A percentile compares a stretch with the other conserved stretches of the same genome.
These are phyloP conservation scores for Ophion slaviceki DNA, from an alignment of 2,888 invertebrate species.

Conservation along the genomic window DNA sequence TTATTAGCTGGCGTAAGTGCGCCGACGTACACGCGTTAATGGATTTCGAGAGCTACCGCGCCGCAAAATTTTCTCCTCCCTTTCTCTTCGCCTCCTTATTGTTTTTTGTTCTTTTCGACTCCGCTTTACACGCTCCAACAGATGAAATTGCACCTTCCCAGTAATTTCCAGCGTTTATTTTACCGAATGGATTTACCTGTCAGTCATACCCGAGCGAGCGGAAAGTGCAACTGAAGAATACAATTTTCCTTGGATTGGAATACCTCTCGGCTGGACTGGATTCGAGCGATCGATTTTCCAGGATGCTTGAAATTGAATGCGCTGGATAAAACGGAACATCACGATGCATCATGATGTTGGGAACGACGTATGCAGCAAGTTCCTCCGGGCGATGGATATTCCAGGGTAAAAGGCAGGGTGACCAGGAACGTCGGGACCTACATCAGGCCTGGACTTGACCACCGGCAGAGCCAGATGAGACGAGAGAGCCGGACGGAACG, in stretches of 20 bases:
- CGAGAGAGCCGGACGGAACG: constrained; percentile 53
- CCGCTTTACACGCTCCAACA: constrained; percentile 29
- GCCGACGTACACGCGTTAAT: constrained; percentile 77
- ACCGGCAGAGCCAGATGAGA: constrained; percentile 64
- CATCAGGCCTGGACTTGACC: constrained; percentile 61
- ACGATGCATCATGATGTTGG: background rate
- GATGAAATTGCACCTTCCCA: constrained; percentile 21
- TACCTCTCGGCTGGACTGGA: too few species aligned
- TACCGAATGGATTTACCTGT: constrained; percentile 10
- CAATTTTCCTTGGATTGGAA: too few species aligned
- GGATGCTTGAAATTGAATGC: background rate
- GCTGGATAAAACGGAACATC: background rate
- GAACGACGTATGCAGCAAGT: constrained; percentile 9
- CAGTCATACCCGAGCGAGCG: background rate
- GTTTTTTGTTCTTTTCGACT: constrained; percentile 1
- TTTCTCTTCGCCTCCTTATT: constrained; percentile 32
- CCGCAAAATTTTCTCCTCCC: constrained; percentile 53
- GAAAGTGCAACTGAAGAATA: background rate
- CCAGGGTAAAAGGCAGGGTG: constrained; percentile 6
- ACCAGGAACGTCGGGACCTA: constrained; percentile 57
- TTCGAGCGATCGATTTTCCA: too few species aligned
- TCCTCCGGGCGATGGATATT: constrained; percentile 14
- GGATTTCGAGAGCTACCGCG: constrained; percentile 76
- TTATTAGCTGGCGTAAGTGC: constrained; percentile 78
- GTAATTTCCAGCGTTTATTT: constrained; percentile 21